Conservation (phyloP, 2,888 invertebrate species). For the Rugalucina vietnamica region DNA sequence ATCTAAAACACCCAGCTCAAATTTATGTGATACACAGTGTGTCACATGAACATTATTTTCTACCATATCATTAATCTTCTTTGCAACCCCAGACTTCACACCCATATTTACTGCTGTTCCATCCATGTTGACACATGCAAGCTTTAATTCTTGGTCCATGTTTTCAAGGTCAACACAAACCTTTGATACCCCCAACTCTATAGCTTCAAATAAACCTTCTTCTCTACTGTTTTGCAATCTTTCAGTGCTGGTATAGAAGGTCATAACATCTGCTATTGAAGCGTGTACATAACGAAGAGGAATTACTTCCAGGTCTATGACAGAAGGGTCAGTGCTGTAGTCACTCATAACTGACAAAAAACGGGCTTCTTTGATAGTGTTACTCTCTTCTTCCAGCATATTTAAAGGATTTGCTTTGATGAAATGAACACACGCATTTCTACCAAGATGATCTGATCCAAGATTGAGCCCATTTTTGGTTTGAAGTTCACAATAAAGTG, state of each 20-base stretch:
- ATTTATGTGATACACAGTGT: slow-evolving; percentile 47
- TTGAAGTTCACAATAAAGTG: not conserved
- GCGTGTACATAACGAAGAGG: slow-evolving; percentile 28
- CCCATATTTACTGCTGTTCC: slow-evolving; percentile 44
- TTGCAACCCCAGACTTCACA: slow-evolving; percentile 39
- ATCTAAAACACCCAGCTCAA: slow-evolving; percentile 41
- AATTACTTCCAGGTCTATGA: slow-evolving; percentile 39
- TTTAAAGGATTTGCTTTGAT: not conserved
- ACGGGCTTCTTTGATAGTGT: not conserved
- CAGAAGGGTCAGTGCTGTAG: slow-evolving; percentile 29
- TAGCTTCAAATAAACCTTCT: slow-evolving; percentile 32
- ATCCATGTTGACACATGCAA: slow-evolving; percentile 47
- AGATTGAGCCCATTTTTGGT: not conserved
- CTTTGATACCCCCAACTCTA: slow-evolving; percentile 20
- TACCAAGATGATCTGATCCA: not conserved
- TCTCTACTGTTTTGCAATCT: slow-evolving; percentile 23
- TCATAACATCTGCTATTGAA: slow-evolving; percentile 14
- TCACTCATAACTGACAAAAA: slow-evolving; percentile 32
- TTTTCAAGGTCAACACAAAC: slow-evolving; percentile 18
- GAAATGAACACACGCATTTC: slow-evolving; percentile 8
- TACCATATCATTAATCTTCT: slow-evolving; percentile 26
- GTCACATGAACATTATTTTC: slow-evolving; percentile 31
- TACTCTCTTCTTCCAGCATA: not conserved
- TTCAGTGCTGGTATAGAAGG: slow-evolving; percentile 29
- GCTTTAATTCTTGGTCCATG: not conserved